These are phyloP conservation scores for Hapalemur alaotrensis DNA, from an alignment of 2,797 vertebrate genomes.

Conservation along the genomic window DNA sequence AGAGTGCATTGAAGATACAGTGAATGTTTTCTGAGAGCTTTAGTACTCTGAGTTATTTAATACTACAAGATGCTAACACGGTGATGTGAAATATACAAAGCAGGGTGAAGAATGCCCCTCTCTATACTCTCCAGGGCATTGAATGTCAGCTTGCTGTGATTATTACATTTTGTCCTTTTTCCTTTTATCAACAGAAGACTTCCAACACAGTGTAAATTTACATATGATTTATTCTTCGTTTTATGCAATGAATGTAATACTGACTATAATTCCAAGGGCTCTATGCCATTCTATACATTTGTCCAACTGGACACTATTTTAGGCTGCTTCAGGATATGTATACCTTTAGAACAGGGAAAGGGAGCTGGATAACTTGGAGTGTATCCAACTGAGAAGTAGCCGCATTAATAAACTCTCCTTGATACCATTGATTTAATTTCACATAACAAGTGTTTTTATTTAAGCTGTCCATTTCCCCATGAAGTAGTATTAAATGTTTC, in stretches of 20 bases:
- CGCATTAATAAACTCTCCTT: neutral
- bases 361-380: neutral
- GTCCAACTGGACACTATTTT: neutral
- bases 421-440: slow-evolving; percentile 6
- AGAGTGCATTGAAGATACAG: neutral
- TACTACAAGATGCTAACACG: neutral
- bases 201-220: neutral
- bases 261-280: neutral
- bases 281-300: neutral
- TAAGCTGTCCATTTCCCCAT: neutral
- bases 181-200: neutral
- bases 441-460: neutral
- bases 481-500: slow-evolving; percentile 22
- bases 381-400: neutral
- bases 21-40: neutral
- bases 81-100: neutral
- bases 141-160: neutral
- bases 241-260: neutral
- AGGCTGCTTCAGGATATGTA: neutral
- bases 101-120: neutral
- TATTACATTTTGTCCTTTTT: neutral
- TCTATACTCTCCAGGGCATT: neutral
- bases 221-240: neutral
- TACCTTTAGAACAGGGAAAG: neutral
- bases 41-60: neutral